These are phyloP conservation scores for Pseudonaja textilis DNA, from an alignment of 2,113 vertebrate genomes.

Conservation along the genomic window DNA sequence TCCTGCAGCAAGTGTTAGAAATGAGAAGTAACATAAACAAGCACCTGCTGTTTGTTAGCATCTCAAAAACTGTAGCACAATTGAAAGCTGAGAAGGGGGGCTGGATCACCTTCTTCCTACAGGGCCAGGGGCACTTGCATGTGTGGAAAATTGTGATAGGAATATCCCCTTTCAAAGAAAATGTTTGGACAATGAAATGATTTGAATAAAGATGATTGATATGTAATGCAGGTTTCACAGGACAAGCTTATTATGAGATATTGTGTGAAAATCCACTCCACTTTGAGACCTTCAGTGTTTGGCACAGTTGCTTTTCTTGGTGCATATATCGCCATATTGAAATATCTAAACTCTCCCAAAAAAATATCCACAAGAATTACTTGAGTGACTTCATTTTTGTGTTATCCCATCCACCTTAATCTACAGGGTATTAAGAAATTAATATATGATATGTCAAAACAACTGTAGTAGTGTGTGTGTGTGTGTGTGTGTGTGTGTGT, in stretches of 20 bases:
- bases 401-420: constrained; percentile 22
- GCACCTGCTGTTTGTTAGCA: background rate
- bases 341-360: background rate
- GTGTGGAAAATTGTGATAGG: no score
- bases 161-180: background rate
- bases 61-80: background rate
- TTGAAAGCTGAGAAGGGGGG: background rate
- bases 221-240: background rate
- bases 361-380: background rate
- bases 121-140: no score
- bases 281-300: background rate
- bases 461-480: background rate
- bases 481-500: no score
- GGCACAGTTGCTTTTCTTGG: constrained; percentile 2
- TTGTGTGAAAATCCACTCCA: background rate
- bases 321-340: background rate
- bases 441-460: constrained; percentile 31
- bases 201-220: background rate
- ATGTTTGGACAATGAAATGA: background rate
- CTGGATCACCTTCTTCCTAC: background rate
- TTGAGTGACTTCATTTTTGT: background rate
- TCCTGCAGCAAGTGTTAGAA: background rate
- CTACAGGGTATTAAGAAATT: background rate
- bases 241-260: background rate
- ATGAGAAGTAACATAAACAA: background rate